Conservation (phyloP, 2,888 invertebrate genomes). For the Athalia cordata region DNA sequence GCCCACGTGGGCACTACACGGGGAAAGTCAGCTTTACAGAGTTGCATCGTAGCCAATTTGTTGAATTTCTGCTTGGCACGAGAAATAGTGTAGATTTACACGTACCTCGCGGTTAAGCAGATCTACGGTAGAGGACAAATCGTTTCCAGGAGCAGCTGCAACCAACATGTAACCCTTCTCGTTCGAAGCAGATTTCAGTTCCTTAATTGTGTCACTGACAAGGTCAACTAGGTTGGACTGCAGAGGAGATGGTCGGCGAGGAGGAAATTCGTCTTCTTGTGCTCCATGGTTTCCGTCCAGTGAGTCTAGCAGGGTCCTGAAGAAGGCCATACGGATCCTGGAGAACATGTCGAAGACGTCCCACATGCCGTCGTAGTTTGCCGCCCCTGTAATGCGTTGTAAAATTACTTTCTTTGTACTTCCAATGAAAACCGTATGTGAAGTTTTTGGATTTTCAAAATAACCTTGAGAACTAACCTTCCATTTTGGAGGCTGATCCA, state of each 20-base stretch:
- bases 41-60: neutral
- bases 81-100: neutral
- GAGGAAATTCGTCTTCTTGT: conserved; percentile 46
- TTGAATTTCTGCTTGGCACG: neutral
- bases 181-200: conserved; percentile 54
- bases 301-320: conserved; percentile 59
- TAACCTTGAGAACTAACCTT: neutral
- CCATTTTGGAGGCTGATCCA: conserved; percentile 3
- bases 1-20: no score
- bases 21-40: no score
- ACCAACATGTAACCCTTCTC: conserved; percentile 61
- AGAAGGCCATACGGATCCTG: conserved; percentile 58
- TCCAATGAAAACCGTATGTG: neutral
- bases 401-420: neutral
- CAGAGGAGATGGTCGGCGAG: conserved; percentile 44
- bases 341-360: conserved; percentile 60
- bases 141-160: conserved; percentile 50
- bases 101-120: conserved; percentile 58
- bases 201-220: conserved; percentile 53
- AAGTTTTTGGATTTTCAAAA: neutral
- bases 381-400: conserved; percentile 20
- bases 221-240: conserved; percentile 51
- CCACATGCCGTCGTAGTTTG: conserved; percentile 54
- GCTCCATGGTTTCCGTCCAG: conserved; percentile 49
- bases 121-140: conserved; percentile 52